Percentiles rank a stretch among this genome's conserved stretches.
phyloP scores from a whole-genome alignment of 1,140 invertebrate genomes.

The Scaptomyza pallida region DNA sequence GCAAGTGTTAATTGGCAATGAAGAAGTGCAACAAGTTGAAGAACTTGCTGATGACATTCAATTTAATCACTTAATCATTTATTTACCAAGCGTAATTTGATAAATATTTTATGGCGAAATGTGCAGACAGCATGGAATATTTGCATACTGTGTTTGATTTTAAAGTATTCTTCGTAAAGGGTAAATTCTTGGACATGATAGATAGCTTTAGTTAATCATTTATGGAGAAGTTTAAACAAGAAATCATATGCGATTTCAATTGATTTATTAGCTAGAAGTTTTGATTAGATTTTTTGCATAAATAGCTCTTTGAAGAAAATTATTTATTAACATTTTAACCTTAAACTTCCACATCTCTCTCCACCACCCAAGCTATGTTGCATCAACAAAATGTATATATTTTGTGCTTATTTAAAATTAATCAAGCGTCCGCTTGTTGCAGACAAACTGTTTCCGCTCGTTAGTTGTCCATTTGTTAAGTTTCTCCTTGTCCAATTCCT shows the following conservation, averaged over 20 bases:
- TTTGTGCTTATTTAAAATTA: constrained; percentile 42
- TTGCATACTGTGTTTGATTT: background rate
- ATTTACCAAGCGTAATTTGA: constrained; percentile 6
- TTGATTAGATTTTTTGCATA: too few species aligned
- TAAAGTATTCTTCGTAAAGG: background rate
- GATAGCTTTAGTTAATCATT: too few species aligned
- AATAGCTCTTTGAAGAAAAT: too few species aligned
- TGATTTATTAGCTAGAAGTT: too few species aligned
- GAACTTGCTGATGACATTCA: constrained; percentile 21
- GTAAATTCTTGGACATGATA: too few species aligned
- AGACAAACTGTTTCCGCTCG: constrained; percentile 45
- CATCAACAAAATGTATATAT: background rate
- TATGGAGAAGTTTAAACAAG: too few species aligned
- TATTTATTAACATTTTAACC: too few species aligned
- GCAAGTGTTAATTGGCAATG: constrained; percentile 23
- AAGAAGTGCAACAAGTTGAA: constrained; percentile 30
- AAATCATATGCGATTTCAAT: too few species aligned
- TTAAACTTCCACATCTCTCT: background rate
- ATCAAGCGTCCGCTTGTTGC: constrained; percentile 25
- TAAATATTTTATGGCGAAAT: constrained; percentile 1
- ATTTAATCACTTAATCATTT: constrained; percentile 14
- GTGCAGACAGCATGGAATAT: background rate
- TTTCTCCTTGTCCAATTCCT: constrained; percentile 20
- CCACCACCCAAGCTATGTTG: background rate
- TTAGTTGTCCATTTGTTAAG: constrained; percentile 6